These are phyloP conservation scores for Schrankia costaestrigalis DNA, from an alignment of 2,888 invertebrate species.

Conservation along the genomic window DNA sequence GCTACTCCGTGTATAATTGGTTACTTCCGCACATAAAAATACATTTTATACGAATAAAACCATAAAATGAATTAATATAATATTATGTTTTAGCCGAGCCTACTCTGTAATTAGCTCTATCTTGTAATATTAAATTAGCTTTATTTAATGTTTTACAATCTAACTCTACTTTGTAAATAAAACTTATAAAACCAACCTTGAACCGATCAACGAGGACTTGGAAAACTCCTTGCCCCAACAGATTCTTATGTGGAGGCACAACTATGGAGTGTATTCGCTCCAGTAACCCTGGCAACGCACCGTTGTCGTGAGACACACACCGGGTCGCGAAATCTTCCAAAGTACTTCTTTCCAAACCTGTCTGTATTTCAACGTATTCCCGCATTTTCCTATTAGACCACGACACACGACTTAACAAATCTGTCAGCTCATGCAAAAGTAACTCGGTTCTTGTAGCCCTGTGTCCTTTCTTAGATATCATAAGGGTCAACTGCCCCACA, in stretches of 20 bases:
- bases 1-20: not conserved
- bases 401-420: slow-evolving; percentile 81
- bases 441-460: slow-evolving; percentile 77
- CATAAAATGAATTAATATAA: no score
- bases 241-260: slow-evolving; percentile 67
- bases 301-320: slow-evolving; percentile 84
- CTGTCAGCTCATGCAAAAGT: slow-evolving; percentile 82
- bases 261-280: slow-evolving; percentile 84
- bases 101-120: no score
- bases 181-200: slow-evolving; percentile 48
- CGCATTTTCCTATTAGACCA: slow-evolving; percentile 82
- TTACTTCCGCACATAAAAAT: slow-evolving; percentile 2
- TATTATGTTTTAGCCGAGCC: no score
- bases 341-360: slow-evolving; percentile 82
- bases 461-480: slow-evolving; percentile 62
- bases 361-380: slow-evolving; percentile 75
- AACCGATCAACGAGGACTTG: slow-evolving; percentile 55
- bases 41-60: no score
- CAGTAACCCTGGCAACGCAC: slow-evolving; percentile 83
- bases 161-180: not conserved
- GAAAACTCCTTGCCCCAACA: slow-evolving; percentile 73
- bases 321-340: slow-evolving; percentile 85
- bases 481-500: slow-evolving; percentile 44
- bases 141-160: no score
- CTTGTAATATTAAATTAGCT: no score